Base-by-base conservation (phyloP, 2,797 vertebrate genomes). In the Dermochelys coriacea region DNA sequence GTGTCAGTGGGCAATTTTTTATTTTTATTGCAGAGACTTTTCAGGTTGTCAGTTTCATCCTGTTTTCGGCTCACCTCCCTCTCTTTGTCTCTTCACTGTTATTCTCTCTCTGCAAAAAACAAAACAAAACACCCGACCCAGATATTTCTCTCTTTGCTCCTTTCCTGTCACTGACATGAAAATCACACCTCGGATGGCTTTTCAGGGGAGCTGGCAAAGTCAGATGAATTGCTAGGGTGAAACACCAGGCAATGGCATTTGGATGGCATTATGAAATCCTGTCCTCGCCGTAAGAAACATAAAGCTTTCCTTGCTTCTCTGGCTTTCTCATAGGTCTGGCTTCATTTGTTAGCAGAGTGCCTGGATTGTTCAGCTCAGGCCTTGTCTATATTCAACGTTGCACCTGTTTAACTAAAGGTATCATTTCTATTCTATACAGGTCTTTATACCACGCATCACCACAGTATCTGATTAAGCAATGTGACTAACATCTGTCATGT, bases 251-350 rank as follows among this genome's bases (percentile, higher is more conserved):
- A 14, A 8, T 3, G 14, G 7, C 6, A 2, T n/a, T 68, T 57
- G n/a, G 75, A 86, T 23, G 19, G 47, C 8, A 80, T 51, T 79
- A 0, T 0, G 74, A 57, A 51, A 80, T n/a, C 9, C 21, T 2
- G 6, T 64, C 45, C 14, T 3, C 0, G 0, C 50, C 5, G 6
- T 27, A 61, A 31, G 25, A 79, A 85, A 55, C 4, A 8, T 10
- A 19, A 74, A 4, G 12, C 31, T 45, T 16, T 90, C 23, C 34
- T 77, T 12, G 4, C 82, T 82, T 87, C 52, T 85, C 61, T 37
- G 57, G 2, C 11, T 10, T 14, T 51, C 37, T 59, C 34, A 14
- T 45, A 16, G 45, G 29, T 6, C 29, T 90, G 57, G n/a, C 3
- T 4, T 82, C 34, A 45, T 85, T 16, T 80, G 45, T 34, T 51